A percentile compares a stretch with the other conserved stretches of the same genome.
Evolutionary conservation across 2,113 vertebrate genomes (phyloP).

Genomic region (Channa argus): DNA sequence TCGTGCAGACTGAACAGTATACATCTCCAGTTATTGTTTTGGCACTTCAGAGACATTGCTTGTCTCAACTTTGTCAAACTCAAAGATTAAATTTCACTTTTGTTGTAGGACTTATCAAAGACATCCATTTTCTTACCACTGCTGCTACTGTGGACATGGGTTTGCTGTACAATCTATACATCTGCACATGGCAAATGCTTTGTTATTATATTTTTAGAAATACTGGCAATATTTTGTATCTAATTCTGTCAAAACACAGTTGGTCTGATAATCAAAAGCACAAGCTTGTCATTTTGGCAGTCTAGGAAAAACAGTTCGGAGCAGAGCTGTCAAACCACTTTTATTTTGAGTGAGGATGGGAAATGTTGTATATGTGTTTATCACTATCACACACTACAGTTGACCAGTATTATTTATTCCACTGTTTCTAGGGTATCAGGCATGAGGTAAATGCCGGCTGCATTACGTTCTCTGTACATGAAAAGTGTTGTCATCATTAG

Average conservation of each 20-base stretch:
- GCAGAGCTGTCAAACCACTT: too few species aligned
- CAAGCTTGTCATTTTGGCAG: too few species aligned
- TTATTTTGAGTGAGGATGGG: too few species aligned
- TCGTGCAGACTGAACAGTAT: not conserved
- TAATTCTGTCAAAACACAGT: not conserved
- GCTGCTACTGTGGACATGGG: not conserved
- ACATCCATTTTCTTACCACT: conserved; percentile 5
- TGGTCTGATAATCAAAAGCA: not conserved
- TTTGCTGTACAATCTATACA: not conserved
- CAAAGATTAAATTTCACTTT: not conserved
- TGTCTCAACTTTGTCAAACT: conserved; percentile 7
- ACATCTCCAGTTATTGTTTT: not conserved
- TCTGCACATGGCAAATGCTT: not conserved
- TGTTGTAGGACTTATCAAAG: conserved; percentile 7
- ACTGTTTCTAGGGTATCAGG: too few species aligned
- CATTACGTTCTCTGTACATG: too few species aligned
- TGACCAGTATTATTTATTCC: too few species aligned
- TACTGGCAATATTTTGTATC: not conserved
- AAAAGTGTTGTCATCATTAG: too few species aligned
- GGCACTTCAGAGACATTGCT: not conserved
- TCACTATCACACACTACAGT: too few species aligned
- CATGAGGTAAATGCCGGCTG: too few species aligned
- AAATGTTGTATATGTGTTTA: too few species aligned
- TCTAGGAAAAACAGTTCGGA: too few species aligned
- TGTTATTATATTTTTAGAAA: not conserved